Evolutionary conservation across 92 coral and sea anemone species (phyloP), one percentile per base, ranked within the genome.

Genomic region (Phenganax stokvisi): DNA sequence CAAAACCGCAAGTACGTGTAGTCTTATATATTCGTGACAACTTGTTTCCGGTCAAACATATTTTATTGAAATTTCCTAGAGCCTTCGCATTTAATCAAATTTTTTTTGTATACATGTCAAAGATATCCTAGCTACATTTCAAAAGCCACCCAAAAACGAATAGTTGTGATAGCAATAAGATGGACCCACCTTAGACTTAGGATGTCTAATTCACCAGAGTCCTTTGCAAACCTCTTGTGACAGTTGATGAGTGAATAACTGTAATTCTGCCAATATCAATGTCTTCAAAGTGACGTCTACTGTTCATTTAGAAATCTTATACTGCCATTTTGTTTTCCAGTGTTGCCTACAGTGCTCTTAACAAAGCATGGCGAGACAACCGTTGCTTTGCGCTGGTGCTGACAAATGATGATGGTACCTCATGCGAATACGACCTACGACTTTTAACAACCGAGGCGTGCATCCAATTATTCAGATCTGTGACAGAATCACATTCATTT

Each of bases 401-500:
- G 27, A 51, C 74, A 16, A 51, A 63, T 20, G 83, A 79, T 25
- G 74, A 79, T 65, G 83, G 83, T 13, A 63, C 71, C 11, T 28
- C 51, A 27, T 31, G 56, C 8, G 74, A 79, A 79, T 79, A 79
- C 16, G 74, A 63, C 74, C 31, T 96, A 31, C 87, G 91, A 51
- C 88, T 90, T 12, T 67, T 70, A 58, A 88, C 90, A 12, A 92
- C 88, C 16, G 96, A 91, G 74, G 91, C 94, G 12, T 96, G 97
- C 37, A 90, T 93, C 83, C 97, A 93, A 1, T 65, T 96, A 31
- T 96, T 92, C 76, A 65, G 99, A 61, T 96, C 99, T 10, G 92
- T 96, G 16, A 96, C 99, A 56, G 99, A 96, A 74, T 92, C 89
- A 75, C 99, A 96, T 83, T 91, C 97, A n/a, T 96, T 96, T 82